phyloP scores from a whole-genome alignment of 2,797 vertebrate genomes.

The Pogonophryne albipinna region DNA sequence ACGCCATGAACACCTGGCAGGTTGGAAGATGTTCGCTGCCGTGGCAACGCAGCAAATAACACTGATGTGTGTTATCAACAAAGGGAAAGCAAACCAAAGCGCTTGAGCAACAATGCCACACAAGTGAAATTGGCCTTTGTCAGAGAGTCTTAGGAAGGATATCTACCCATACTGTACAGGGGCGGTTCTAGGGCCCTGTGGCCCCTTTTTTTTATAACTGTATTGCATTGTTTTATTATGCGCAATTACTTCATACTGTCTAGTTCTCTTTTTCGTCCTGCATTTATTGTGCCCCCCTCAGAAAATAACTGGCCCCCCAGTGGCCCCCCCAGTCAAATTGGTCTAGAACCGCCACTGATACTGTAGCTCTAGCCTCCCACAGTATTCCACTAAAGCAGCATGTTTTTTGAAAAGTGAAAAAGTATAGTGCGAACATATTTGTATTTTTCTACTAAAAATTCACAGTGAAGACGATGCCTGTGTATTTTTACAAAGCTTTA shows the following conservation, averaged over 20 bases:
- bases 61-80: slow-evolving; percentile 45
- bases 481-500: slow-evolving; percentile 12
- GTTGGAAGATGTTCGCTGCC: slow-evolving; percentile 58
- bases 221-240: no score
- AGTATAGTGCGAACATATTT: slow-evolving; percentile 2
- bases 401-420: slow-evolving; percentile 22
- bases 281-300: no score
- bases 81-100: slow-evolving; percentile 34
- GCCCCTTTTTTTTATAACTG: no score
- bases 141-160: slow-evolving; percentile 26
- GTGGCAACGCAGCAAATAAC: slow-evolving; percentile 67
- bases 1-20: slow-evolving; percentile 46
- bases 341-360: no score
- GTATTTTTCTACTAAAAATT: slow-evolving; percentile 3
- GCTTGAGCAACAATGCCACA: slow-evolving; percentile 33
- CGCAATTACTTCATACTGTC: no score
- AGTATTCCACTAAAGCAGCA: slow-evolving; percentile 26
- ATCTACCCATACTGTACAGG: slow-evolving; percentile 24
- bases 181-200: no score
- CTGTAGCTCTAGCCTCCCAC: slow-evolving; percentile 15
- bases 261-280: no score
- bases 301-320: no score
- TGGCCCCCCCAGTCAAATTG: no score
- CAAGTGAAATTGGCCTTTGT: slow-evolving; percentile 38
- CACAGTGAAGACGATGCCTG: background rate